Evolutionary conservation across 1,140 invertebrate species (phyloP), one percentile per base, ranked within the genome.

Genomic region (Drosophila mauritiana): DNA sequence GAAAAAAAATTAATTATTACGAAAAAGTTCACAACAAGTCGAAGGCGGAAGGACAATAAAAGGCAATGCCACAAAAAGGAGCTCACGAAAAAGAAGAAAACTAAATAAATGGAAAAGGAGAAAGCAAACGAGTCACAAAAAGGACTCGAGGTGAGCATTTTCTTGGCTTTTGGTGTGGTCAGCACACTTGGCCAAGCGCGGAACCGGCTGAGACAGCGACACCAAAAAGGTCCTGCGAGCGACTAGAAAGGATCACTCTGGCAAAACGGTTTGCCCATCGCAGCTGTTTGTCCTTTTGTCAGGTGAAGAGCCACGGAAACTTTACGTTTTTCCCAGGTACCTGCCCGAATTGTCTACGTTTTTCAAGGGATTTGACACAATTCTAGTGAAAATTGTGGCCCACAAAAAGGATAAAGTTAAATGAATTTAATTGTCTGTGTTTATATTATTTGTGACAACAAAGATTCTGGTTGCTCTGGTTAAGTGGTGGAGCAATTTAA

Each of bases 1-100:
- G 12, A 75, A 88, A 80, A 86, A 83, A 89, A 89, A 89, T 88
- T 88, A 88, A 88, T 88, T 88, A 89, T 89, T 89, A 80, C 76
- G 73, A 80, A 88, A 83, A 83, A 89, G 73, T 89, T 69, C 67
- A 83, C 83, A 88, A 88, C 83, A 79, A 89, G 78, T 88, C 72
- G 72, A 80, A 83, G 48, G 68, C 75, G 76, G 84, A 89, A 80
- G 83, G 76, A 88, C 84, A 89, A 88, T 89, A 64, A 89, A 89
- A 77, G 59, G 76, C 65, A 76, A 72, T 77, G 56, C 69, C 36
- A 46, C 61, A 48, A 72, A 78, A 82, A 73, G 48, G 74, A 65
- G 62, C 68, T 56, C 22, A 68, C 13, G 37, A 13, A 37, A 45
- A 52, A 17, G 17, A 39, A 39, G 10, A 39, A 39, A 39, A 4